These are phyloP conservation scores for Pocillopora grandis DNA, from an alignment of 92 coral and sea anemone genomes.

Conservation along the genomic window DNA sequence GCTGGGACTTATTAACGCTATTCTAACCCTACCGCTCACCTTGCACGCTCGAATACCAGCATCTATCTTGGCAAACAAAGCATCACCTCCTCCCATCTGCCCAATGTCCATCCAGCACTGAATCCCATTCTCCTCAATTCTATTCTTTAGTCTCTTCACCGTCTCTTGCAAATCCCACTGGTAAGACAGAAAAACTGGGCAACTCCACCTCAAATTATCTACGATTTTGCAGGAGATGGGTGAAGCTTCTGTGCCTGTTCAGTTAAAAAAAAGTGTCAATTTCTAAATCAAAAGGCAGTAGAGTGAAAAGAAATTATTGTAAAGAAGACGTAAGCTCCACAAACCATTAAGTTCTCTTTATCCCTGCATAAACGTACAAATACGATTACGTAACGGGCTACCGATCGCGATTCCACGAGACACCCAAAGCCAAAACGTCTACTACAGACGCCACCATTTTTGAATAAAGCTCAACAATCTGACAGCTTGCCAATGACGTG, in stretches of 20 bases:
- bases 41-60: constrained; percentile 63
- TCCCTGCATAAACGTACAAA: too few relatives aligned
- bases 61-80: constrained; percentile 59
- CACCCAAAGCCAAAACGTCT: too few relatives aligned
- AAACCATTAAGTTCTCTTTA: too few relatives aligned
- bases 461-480: too few relatives aligned
- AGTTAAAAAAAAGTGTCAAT: too few relatives aligned
- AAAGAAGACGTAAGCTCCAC: too few relatives aligned
- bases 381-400: too few relatives aligned
- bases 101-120: constrained; percentile 76
- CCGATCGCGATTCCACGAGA: too few relatives aligned
- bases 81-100: constrained; percentile 69
- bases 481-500: too few relatives aligned
- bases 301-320: too few relatives aligned
- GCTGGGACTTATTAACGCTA: not conserved
- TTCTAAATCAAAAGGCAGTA: too few relatives aligned
- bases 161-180: constrained; percentile 63
- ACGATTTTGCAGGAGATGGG: not conserved
- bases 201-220: not conserved
- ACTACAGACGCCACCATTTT: too few relatives aligned
- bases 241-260: not conserved
- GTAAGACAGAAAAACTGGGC: constrained; percentile 63
- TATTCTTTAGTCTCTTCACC: constrained; percentile 43
- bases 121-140: constrained; percentile 56
- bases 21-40: constrained; percentile 10